Percentiles rank a stretch among this genome's conserved stretches.
Evolutionary conservation across 2,113 vertebrate species (phyloP).

Genomic region (Rhombomys opimus): DNA sequence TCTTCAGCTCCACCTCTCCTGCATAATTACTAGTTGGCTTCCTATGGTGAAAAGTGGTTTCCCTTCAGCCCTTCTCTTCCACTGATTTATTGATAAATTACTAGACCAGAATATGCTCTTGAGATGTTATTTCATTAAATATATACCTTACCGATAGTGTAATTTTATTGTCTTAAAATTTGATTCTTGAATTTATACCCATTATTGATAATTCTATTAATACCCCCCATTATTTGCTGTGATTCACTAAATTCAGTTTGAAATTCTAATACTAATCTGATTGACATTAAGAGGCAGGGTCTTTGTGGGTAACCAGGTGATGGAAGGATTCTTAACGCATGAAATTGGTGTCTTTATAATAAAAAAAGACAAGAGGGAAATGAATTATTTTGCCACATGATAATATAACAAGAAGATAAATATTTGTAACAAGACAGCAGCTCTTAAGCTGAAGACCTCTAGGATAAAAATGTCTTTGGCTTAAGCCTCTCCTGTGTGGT

Average conservation of each 20-base stretch:
- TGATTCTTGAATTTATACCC: not conserved
- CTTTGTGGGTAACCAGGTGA: not conserved
- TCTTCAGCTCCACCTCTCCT: not conserved
- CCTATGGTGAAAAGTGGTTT: not conserved
- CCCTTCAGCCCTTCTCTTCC: not conserved
- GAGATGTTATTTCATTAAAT: not conserved
- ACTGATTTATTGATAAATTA: not conserved
- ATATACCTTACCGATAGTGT: not conserved
- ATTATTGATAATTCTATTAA: not conserved
- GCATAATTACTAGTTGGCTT: not conserved
- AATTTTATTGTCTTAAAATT: not conserved
- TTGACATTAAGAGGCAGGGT: not conserved
- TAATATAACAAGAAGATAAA: too few relatives aligned
- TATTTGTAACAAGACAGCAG: not conserved
- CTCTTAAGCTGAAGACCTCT: not conserved
- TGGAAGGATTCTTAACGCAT: not conserved
- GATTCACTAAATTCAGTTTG: not conserved
- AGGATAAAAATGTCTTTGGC: not conserved
- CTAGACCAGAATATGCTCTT: not conserved
- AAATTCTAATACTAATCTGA: not conserved
- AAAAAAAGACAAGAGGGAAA: not conserved
- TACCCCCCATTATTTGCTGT: not conserved
- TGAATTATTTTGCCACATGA: not conserved
- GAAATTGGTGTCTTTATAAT: not conserved
- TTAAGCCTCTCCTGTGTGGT: not conserved